Evolutionary conservation across 2,113 vertebrate species (phyloP).

Genomic region (Nothobranchius kuhntae): DNA sequence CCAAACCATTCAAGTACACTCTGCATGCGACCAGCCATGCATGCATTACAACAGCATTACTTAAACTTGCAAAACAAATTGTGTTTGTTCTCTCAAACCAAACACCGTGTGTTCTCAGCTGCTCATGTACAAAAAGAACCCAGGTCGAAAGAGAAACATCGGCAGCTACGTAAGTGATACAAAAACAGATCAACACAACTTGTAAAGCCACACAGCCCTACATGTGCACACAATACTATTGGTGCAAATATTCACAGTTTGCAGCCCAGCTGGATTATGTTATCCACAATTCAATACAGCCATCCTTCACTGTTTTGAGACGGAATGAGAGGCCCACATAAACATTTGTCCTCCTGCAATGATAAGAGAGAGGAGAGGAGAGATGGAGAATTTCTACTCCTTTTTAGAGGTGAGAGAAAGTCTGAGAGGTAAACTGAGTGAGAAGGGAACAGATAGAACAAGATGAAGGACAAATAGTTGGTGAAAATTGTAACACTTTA

Average conservation of each 20-base stretch:
- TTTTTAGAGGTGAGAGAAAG: background rate
- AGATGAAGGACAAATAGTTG: constrained; percentile 1
- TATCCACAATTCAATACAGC: constrained; percentile 69
- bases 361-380: constrained; percentile 39
- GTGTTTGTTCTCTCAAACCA: background rate
- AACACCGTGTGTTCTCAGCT: background rate
- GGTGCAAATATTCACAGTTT: constrained; percentile 36
- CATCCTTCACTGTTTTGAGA: constrained; percentile 60
- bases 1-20: background rate
- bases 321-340: constrained; percentile 50
- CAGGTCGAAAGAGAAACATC: constrained; percentile 25
- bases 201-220: background rate
- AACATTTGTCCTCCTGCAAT: constrained; percentile 44
- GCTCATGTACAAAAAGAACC: constrained; percentile 17
- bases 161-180: constrained; percentile 31
- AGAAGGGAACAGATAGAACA: background rate
- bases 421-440: constrained; percentile 8
- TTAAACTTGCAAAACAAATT: constrained; percentile 18
- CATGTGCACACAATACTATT: constrained; percentile 26
- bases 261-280: constrained; percentile 70
- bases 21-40: background rate
- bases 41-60: background rate
- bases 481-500: constrained; percentile 1
- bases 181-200: constrained; percentile 17
- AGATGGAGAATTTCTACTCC: background rate